Conservation (phyloP, 2,113 vertebrate genomes). For the Anas platyrhynchos region DNA sequence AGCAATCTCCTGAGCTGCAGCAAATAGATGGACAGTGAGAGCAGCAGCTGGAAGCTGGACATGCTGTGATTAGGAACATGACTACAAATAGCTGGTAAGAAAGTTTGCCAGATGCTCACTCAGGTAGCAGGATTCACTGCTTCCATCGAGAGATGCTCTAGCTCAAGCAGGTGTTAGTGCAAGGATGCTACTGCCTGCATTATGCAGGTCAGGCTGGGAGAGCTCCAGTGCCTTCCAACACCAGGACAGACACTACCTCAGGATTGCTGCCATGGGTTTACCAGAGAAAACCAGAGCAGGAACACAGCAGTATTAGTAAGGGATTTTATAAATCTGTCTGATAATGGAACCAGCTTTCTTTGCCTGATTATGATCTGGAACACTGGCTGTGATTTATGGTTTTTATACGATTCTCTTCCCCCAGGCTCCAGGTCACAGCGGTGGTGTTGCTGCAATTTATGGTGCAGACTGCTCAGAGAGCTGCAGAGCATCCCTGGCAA, state of each 20-base stretch:
- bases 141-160: not conserved
- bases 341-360: constrained; percentile 76
- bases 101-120: accelerated
- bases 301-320: constrained; percentile 62
- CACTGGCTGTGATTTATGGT: constrained; percentile 79
- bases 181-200: not conserved
- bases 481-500: constrained; percentile 75
- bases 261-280: not conserved
- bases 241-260: not conserved
- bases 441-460: constrained; percentile 78
- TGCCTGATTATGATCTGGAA: constrained; percentile 78
- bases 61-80: accelerated
- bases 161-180: not conserved
- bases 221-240: accelerated
- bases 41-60: not conserved
- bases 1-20: not conserved
- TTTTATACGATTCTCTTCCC: constrained; percentile 82
- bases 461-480: constrained; percentile 29
- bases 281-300: not conserved
- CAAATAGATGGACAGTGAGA: not conserved
- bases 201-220: not conserved
- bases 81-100: not conserved
- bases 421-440: constrained; percentile 72
- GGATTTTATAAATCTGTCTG: constrained; percentile 70
- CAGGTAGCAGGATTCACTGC: not conserved